phyloP scores from a whole-genome alignment of 1,140 invertebrate genomes.

The Drosophila mayri region DNA sequence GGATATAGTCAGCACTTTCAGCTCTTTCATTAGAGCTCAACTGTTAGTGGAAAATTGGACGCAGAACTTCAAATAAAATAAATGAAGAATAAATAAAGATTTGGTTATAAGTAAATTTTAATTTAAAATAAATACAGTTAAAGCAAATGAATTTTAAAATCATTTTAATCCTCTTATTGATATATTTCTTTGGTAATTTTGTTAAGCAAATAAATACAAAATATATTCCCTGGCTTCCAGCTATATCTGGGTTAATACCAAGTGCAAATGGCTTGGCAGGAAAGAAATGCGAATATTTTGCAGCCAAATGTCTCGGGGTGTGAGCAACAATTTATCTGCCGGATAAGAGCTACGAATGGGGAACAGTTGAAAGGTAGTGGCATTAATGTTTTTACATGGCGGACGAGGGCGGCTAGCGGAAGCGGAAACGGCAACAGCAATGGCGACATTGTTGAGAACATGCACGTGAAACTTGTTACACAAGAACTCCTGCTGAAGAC shows the following conservation, averaged over 20 bases:
- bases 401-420: constrained; percentile 25
- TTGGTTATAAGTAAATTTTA: background rate
- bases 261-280: constrained; percentile 66
- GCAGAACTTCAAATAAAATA: background rate
- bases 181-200: no score
- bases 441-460: constrained; percentile 79
- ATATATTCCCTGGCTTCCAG: constrained; percentile 13
- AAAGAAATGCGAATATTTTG: constrained; percentile 66
- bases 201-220: constrained; percentile 7
- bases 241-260: constrained; percentile 66
- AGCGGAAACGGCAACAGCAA: constrained; percentile 47
- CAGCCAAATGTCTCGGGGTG: constrained; percentile 33
- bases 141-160: background rate
- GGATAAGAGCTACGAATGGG: constrained; percentile 53
- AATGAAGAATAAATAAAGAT: background rate
- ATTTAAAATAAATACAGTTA: background rate
- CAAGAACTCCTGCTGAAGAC: constrained; percentile 44
- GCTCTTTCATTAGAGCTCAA: constrained; percentile 32
- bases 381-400: constrained; percentile 74
- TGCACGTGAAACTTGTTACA: constrained; percentile 79
- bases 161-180: background rate
- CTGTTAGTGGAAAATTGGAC: background rate
- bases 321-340: constrained; percentile 67
- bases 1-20: constrained; percentile 20
- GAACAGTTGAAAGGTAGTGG: constrained; percentile 47